A percentile compares a stretch with the other conserved stretches of the same genome.
phyloP scores from a whole-genome alignment of 2,888 invertebrate species.

The Protonemura montana region DNA sequence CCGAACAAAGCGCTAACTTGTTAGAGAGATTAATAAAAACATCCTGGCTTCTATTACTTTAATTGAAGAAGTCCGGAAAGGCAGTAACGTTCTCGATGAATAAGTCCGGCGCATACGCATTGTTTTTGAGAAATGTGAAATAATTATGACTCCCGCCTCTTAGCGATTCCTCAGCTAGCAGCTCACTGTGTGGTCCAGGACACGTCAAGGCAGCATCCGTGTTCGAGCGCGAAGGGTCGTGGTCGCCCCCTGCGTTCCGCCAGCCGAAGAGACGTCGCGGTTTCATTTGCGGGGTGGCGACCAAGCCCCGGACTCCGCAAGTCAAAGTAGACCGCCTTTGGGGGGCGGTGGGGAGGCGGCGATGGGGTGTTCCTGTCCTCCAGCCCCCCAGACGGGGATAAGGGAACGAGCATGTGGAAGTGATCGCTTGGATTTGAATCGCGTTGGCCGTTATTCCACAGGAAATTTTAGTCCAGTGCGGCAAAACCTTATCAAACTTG shows the following conservation, averaged over 20 bases:
- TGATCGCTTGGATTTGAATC: too few relatives aligned
- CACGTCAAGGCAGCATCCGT: neutral
- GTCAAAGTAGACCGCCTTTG: too few relatives aligned
- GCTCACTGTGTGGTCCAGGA: neutral
- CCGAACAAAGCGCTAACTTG: neutral
- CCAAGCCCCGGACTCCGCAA: too few relatives aligned
- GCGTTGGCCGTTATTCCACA: too few relatives aligned
- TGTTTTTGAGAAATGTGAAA: neutral
- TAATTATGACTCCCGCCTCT: neutral
- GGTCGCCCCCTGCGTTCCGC: neutral
- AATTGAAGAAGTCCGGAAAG: neutral
- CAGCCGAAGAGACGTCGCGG: too few relatives aligned
- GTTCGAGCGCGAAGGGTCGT: neutral
- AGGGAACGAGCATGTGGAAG: too few relatives aligned
- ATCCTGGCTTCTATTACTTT: constrained; percentile 1
- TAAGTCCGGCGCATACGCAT: neutral
- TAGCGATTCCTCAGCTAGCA: neutral
- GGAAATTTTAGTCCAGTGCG: too few relatives aligned
- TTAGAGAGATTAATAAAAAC: neutral
- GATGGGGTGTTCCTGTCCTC: too few relatives aligned
- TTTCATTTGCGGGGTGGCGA: too few relatives aligned
- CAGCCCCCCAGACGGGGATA: too few relatives aligned
- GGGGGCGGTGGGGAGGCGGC: too few relatives aligned
- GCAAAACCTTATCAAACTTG: too few relatives aligned
- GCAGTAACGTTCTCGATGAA: neutral